phyloP scores from a whole-genome alignment of 1,140 invertebrate species.

The Oppia nitens region DNA sequence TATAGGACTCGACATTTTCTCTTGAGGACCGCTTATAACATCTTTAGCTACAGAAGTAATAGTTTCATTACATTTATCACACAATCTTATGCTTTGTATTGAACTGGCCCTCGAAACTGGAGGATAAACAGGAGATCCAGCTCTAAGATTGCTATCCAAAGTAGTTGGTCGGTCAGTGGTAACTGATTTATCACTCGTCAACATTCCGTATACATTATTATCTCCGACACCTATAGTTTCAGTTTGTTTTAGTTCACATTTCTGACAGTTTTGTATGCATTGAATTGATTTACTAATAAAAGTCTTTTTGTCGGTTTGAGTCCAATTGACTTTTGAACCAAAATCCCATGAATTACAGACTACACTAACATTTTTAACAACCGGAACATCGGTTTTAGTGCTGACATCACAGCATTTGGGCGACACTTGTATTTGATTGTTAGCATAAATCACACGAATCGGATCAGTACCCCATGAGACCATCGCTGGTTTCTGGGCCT shows the following conservation, averaged over 20 bases:
- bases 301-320: background rate
- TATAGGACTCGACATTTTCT: slow-evolving; percentile 2
- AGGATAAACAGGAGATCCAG: slow-evolving; percentile 9
- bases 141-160: background rate
- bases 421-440: background rate
- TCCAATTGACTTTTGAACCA: background rate
- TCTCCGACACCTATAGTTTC: slow-evolving; percentile 23
- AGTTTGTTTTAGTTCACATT: slow-evolving; percentile 14
- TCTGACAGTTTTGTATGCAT: background rate
- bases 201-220: slow-evolving; percentile 9
- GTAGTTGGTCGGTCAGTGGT: background rate
- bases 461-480: background rate
- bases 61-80: slow-evolving; percentile 44
- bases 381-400: background rate
- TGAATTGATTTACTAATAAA: background rate
- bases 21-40: slow-evolving; percentile 25
- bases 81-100: slow-evolving; percentile 35
- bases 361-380: background rate
- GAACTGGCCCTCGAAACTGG: slow-evolving; percentile 1
- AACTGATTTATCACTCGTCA: background rate
- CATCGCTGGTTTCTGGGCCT: background rate
- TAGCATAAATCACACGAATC: background rate
- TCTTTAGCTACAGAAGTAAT: slow-evolving; percentile 37
- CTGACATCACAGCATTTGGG: background rate
- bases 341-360: background rate